phyloP scores from a whole-genome alignment of 1,140 invertebrate genomes.

The Lepidurus arcticus region DNA sequence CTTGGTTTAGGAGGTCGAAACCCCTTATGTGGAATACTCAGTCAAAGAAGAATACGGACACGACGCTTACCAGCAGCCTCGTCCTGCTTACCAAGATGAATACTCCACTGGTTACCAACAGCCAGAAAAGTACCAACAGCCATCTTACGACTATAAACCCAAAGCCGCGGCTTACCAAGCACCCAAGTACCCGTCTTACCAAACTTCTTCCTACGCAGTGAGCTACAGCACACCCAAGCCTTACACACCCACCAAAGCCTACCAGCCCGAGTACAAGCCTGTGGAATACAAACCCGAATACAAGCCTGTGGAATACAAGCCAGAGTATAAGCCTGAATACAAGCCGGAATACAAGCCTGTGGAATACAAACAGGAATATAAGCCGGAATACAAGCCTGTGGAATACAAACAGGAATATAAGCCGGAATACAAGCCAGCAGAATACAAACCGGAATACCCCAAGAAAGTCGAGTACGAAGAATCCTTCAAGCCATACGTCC shows the following conservation, averaged over 20 bases:
- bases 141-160: background rate
- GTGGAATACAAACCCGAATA: background rate
- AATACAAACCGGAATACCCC: background rate
- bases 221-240: conserved; percentile 2
- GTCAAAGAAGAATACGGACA: conserved; percentile 4
- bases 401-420: background rate
- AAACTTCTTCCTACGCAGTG: background rate
- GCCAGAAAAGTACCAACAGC: background rate
- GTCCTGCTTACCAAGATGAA: background rate
- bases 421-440: conserved; percentile 1
- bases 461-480: background rate
- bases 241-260: background rate
- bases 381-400: background rate
- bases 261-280: conserved; percentile 23
- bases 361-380: conserved; percentile 23
- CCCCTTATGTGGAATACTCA: background rate
- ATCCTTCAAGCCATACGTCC: background rate
- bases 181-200: background rate
- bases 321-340: conserved; percentile 15
- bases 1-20: background rate
- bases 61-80: background rate
- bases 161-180: background rate
- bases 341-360: conserved; percentile 22
- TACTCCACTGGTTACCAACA: background rate
- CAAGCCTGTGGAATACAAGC: background rate